phyloP scores from a whole-genome alignment of 2,888 invertebrate genomes.

The Chironomus tentans region DNA sequence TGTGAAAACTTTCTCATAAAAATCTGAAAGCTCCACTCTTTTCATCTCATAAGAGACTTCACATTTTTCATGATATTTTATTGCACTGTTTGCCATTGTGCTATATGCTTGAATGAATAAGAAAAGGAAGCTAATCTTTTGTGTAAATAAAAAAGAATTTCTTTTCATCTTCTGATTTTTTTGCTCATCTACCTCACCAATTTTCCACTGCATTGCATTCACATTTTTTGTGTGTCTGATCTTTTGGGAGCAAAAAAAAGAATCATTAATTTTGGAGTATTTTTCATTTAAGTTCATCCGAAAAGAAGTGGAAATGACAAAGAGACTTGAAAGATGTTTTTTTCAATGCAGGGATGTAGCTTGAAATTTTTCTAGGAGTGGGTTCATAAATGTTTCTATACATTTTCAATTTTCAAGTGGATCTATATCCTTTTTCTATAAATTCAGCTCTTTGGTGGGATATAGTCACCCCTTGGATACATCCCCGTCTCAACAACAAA shows the following conservation, averaged over 20 bases:
- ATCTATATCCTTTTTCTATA: too few species aligned
- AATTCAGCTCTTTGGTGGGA: too few species aligned
- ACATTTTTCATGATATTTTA: too few species aligned
- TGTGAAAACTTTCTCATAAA: neutral
- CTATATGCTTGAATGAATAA: neutral
- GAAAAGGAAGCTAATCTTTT: constrained; percentile 14
- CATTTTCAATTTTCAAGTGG: too few species aligned
- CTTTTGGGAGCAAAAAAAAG: neutral
- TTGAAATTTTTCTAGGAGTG: too few species aligned
- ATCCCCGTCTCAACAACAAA: too few species aligned
- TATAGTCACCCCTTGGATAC: too few species aligned
- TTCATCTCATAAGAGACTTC: too few species aligned
- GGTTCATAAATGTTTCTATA: too few species aligned
- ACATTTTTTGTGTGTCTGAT: neutral
- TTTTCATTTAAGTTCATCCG: neutral
- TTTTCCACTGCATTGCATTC: constrained; percentile 21
- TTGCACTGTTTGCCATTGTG: neutral
- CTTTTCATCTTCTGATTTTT: too few species aligned
- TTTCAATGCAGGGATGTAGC: too few species aligned
- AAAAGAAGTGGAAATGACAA: neutral
- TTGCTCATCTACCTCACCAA: neutral
- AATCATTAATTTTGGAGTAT: constrained; percentile 2
- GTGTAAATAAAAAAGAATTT: neutral
- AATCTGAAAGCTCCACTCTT: neutral
- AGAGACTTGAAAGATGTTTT: too few species aligned